Conservation (phyloP, 1,140 invertebrate genomes). For the Lethrus apterus region DNA sequence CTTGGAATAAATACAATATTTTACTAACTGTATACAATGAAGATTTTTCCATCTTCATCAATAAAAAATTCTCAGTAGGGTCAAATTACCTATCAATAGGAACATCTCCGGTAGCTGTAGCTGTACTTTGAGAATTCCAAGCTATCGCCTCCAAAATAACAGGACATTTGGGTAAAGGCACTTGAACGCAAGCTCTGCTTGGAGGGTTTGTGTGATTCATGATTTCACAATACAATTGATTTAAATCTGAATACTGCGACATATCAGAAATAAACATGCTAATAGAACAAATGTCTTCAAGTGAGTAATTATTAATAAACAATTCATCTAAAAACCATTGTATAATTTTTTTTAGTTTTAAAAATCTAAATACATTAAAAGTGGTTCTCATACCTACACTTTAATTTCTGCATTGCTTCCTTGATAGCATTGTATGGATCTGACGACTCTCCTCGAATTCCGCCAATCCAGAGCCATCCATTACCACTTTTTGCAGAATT, state of each 20-base stretch:
- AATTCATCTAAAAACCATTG: slow-evolving; percentile 41
- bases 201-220: slow-evolving; percentile 79
- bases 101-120: slow-evolving; percentile 20
- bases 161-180: slow-evolving; percentile 61
- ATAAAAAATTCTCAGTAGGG: neutral
- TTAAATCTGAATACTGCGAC: slow-evolving; percentile 67
- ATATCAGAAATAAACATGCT: slow-evolving; percentile 78
- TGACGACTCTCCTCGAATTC: slow-evolving; percentile 54
- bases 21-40: too few species aligned
- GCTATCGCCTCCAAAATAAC: slow-evolving; percentile 72
- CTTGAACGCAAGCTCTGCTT: slow-evolving; percentile 79
- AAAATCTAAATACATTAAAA: neutral
- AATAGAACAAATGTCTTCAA: slow-evolving; percentile 68
- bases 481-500: slow-evolving; percentile 55
- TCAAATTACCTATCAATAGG: slow-evolving; percentile 36
- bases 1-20: slow-evolving; percentile 33
- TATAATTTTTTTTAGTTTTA: neutral
- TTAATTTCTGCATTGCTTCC: slow-evolving; percentile 64
- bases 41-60: neutral
- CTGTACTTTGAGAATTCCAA: slow-evolving; percentile 43
- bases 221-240: slow-evolving; percentile 66
- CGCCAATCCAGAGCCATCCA: slow-evolving; percentile 77
- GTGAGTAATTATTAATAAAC: slow-evolving; percentile 47
- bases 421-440: slow-evolving; percentile 51
- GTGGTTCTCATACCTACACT: slow-evolving; percentile 63